Conservation (phyloP, 2,113 vertebrate genomes). For the Misgurnus mizolepis region DNA sequence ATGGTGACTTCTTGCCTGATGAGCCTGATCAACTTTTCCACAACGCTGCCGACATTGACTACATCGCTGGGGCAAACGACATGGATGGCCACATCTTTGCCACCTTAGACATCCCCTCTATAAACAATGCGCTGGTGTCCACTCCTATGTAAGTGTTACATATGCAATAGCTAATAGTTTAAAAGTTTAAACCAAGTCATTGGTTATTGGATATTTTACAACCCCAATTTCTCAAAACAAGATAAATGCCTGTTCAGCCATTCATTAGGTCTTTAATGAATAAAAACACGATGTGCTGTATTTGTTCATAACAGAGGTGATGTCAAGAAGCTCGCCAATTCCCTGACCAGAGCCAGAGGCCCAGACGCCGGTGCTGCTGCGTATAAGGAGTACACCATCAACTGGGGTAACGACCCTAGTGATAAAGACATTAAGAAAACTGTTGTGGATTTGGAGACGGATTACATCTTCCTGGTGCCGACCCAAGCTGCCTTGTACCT, state of each 20-base stretch:
- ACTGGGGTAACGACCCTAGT: conserved; percentile 71
- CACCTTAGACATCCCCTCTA: conserved; percentile 73
- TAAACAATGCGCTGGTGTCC: conserved; percentile 70
- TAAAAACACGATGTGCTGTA: neutral
- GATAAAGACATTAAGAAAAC: conserved; percentile 82
- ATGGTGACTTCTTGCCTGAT: conserved; percentile 90
- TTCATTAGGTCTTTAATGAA: neutral
- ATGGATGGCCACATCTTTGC: conserved; percentile 91
- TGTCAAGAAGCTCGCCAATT: conserved; percentile 72
- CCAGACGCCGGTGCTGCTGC: conserved; percentile 60
- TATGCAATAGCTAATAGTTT: too few species aligned
- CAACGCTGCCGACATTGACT: conserved; percentile 84
- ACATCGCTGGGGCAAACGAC: conserved; percentile 83
- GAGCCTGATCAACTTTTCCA: conserved; percentile 77
- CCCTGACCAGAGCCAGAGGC: conserved; percentile 75
- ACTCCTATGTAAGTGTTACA: conserved; percentile 73
- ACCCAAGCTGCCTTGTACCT: conserved; percentile 78
- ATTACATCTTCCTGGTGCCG: conserved; percentile 87
- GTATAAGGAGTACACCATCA: conserved; percentile 73
- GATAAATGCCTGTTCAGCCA: neutral
- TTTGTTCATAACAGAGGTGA: conserved; percentile 66
- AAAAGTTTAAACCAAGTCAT: too few species aligned
- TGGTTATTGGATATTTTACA: neutral
- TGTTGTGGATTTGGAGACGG: conserved; percentile 78
- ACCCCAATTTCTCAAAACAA: neutral